Evolutionary conservation across 1,140 invertebrate genomes (phyloP).

Genomic region (Scaptomyza hsui): DNA sequence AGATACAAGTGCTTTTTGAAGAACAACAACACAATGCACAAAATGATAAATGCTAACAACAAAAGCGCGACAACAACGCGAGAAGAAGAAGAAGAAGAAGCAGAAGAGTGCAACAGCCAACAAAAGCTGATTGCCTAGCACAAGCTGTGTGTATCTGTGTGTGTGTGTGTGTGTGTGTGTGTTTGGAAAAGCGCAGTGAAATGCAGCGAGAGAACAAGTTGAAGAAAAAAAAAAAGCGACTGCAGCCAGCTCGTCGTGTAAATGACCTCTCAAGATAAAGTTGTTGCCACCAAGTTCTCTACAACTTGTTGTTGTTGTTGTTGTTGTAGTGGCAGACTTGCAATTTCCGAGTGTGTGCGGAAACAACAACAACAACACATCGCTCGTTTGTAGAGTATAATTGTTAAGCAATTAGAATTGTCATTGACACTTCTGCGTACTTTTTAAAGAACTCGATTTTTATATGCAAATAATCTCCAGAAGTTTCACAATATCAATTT

Average conservation of each 20-base stretch:
- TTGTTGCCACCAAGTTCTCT: constrained; percentile 56
- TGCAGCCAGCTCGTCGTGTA: constrained; percentile 50
- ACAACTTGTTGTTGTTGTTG: constrained; percentile 16
- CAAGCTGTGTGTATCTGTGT: constrained; percentile 16
- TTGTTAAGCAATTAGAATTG: background rate
- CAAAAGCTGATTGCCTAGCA: constrained; percentile 63
- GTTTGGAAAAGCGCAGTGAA: constrained; percentile 52
- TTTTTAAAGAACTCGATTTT: too few relatives aligned
- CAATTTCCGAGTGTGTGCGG: background rate
- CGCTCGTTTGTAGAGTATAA: background rate
- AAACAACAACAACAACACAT: background rate
- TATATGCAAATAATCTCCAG: constrained; percentile 1
- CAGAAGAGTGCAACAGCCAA: constrained; percentile 24
- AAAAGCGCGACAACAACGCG: constrained; percentile 37
- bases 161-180: constrained; percentile 17
- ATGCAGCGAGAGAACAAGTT: constrained; percentile 68
- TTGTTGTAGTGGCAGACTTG: constrained; percentile 16
- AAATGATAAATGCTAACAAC: constrained; percentile 66
- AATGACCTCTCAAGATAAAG: constrained; percentile 80
- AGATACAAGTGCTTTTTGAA: constrained; percentile 49
- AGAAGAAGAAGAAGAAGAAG: constrained; percentile 16
- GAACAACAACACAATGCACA: constrained; percentile 40
- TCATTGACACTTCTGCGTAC: background rate
- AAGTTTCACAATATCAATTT: constrained; percentile 2
- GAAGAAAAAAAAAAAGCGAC: constrained; percentile 53